Evolutionary conservation across 2,797 vertebrate genomes (phyloP).

Genomic region (Margarornis squamiger): DNA sequence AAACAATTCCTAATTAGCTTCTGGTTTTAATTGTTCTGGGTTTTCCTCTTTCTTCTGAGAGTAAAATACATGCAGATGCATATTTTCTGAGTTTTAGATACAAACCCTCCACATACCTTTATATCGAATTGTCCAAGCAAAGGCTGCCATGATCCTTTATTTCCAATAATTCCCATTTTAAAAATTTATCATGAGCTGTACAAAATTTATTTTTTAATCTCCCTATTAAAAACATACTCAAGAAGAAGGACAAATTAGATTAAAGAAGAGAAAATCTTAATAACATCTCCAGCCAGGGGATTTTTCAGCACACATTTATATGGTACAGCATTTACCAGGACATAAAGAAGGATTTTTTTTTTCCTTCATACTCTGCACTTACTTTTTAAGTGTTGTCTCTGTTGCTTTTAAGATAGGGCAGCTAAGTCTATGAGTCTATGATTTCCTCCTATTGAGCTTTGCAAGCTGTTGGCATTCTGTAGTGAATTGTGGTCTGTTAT

Average conservation of each 20-base stretch:
- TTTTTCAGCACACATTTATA: not conserved
- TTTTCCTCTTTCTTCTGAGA: not conserved
- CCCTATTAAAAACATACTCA: not conserved
- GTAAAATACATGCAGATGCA: not conserved
- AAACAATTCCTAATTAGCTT: not conserved
- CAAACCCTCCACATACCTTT: not conserved
- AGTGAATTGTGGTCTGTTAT: conserved; percentile 22
- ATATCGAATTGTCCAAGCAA: not conserved
- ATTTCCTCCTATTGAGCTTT: not conserved
- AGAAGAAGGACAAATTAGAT: not conserved
- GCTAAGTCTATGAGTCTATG: not conserved
- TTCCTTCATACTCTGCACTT: not conserved
- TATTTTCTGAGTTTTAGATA: not conserved
- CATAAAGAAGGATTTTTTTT: not conserved
- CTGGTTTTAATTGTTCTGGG: fast-evolving
- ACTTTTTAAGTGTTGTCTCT: not conserved
- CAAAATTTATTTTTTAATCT: not conserved
- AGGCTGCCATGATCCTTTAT: not conserved
- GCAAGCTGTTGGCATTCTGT: not conserved
- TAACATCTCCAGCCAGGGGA: not conserved
- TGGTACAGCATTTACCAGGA: not conserved
- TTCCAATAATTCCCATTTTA: not conserved
- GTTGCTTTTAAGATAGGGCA: not conserved
- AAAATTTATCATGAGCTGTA: not conserved
- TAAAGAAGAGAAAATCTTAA: not conserved